Percentiles rank a stretch among this genome's conserved stretches.
These are phyloP conservation scores for Sebastes kiyomatsui DNA, from an alignment of 2,797 vertebrate genomes.

Conservation along the genomic window DNA sequence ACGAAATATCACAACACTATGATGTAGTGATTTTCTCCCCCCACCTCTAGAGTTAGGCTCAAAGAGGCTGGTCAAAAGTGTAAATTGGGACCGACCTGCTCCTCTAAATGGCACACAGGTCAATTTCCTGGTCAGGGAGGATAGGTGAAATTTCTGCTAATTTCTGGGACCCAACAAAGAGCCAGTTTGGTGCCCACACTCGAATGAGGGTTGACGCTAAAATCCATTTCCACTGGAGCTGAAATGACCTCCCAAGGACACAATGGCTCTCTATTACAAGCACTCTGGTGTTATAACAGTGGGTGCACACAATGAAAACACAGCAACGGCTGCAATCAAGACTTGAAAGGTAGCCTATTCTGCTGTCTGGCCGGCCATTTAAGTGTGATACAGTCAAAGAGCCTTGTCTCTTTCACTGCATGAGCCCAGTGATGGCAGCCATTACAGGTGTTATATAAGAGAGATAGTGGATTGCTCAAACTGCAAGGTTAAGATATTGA, in stretches of 20 bases:
- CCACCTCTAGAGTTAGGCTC: neutral
- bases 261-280: constrained; percentile 68
- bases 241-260: constrained; percentile 75
- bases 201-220: constrained; percentile 45
- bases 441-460: constrained; percentile 35
- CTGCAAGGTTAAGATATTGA: constrained; percentile 5
- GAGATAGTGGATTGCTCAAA: constrained; percentile 14
- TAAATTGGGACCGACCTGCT: constrained; percentile 17
- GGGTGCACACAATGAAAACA: constrained; percentile 71
- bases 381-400: constrained; percentile 54
- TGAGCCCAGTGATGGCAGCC: constrained; percentile 16
- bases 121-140: constrained; percentile 3
- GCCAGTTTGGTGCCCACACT: constrained; percentile 27
- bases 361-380: constrained; percentile 61
- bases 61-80: constrained; percentile 16
- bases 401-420: constrained; percentile 41
- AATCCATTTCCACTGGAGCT: constrained; percentile 66
- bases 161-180: constrained; percentile 32
- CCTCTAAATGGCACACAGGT: constrained; percentile 1
- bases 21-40: too few species aligned
- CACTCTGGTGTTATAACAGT: constrained; percentile 65
- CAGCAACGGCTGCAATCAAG: constrained; percentile 66
- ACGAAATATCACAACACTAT: too few species aligned
- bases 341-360: constrained; percentile 65
- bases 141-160: constrained; percentile 55